Evolutionary conservation across 2,888 invertebrate species (phyloP).

Genomic region (Cenopis cana): DNA sequence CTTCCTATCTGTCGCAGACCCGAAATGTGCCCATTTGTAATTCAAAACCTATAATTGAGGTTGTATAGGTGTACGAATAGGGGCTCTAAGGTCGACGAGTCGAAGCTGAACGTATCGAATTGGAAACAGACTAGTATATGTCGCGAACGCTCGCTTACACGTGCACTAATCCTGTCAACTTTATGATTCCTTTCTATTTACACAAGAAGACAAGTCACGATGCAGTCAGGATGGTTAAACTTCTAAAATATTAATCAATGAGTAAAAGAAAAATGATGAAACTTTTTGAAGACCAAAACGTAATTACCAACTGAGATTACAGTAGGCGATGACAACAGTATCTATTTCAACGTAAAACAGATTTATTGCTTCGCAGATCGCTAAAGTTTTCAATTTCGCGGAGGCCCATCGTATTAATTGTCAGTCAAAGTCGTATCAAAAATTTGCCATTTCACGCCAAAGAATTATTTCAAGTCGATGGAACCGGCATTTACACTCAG

Average conservation of each 20-base stretch:
- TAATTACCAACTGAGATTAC: conserved; percentile 24
- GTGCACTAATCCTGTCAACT: too few species aligned
- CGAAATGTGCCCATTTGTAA: not conserved
- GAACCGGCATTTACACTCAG: conserved; percentile 62
- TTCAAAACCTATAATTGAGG: not conserved
- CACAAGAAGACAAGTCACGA: not conserved
- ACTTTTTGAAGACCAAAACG: conserved; percentile 30
- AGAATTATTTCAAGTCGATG: conserved; percentile 54
- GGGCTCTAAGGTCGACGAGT: too few species aligned
- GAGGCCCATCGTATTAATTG: conserved; percentile 55
- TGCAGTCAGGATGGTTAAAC: too few species aligned
- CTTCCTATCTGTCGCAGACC: too few species aligned
- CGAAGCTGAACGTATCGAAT: too few species aligned
- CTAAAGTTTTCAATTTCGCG: conserved; percentile 56
- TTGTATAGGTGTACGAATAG: too few species aligned
- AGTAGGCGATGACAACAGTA: conserved; percentile 38
- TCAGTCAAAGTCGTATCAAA: conserved; percentile 62
- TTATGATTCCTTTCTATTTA: not conserved
- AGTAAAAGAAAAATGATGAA: conserved; percentile 11
- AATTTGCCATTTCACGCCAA: conserved; percentile 65
- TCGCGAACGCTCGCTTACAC: not conserved
- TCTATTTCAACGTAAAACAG: conserved; percentile 39
- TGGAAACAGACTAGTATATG: not conserved
- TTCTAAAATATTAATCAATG: not conserved
- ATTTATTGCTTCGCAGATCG: conserved; percentile 44